Percentiles rank a stretch among this genome's conserved stretches.
Conservation (phyloP, 2,113 vertebrate genomes). For the Bombycilla garrulus region DNA sequence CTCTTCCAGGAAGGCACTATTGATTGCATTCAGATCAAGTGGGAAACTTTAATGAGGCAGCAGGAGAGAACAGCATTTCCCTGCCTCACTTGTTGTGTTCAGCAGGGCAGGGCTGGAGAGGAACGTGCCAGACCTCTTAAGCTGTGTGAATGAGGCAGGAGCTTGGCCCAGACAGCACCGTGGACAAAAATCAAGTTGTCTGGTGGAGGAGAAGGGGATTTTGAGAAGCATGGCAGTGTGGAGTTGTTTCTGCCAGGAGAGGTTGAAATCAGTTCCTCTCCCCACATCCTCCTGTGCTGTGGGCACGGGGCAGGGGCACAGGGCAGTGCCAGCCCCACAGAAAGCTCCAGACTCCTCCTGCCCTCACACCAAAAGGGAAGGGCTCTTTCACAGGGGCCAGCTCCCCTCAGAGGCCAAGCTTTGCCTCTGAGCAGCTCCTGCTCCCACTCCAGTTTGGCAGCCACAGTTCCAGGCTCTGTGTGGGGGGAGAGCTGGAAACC, state of each 20-base stretch:
- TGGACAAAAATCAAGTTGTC: not conserved
- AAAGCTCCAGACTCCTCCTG: not conserved
- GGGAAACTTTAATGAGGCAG: conserved; percentile 17
- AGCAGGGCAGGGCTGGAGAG: not conserved
- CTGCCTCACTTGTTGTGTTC: not conserved
- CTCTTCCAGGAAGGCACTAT: conserved; percentile 17
- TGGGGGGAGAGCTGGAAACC: not conserved
- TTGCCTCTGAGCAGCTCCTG: not conserved
- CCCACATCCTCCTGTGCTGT: not conserved
- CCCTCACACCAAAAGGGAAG: not conserved
- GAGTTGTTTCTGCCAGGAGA: not conserved
- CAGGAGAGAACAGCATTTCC: conserved; percentile 1
- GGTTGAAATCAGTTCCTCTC: not conserved
- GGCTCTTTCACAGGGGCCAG: not conserved
- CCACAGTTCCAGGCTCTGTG: not conserved
- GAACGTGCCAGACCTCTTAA: not conserved
- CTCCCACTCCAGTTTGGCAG: not conserved
- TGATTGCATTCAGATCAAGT: not conserved
- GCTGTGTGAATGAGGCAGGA: not conserved
- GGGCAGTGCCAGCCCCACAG: not conserved
- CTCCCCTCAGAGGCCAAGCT: not conserved
- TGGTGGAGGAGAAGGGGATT: not conserved
- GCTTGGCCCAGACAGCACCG: not conserved
- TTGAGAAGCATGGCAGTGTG: not conserved
- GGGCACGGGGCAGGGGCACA: not conserved